Percentiles rank a stretch among this genome's conserved stretches.
Evolutionary conservation across 2,888 invertebrate species (phyloP).

Genomic region (Seira sanloemensis): DNA sequence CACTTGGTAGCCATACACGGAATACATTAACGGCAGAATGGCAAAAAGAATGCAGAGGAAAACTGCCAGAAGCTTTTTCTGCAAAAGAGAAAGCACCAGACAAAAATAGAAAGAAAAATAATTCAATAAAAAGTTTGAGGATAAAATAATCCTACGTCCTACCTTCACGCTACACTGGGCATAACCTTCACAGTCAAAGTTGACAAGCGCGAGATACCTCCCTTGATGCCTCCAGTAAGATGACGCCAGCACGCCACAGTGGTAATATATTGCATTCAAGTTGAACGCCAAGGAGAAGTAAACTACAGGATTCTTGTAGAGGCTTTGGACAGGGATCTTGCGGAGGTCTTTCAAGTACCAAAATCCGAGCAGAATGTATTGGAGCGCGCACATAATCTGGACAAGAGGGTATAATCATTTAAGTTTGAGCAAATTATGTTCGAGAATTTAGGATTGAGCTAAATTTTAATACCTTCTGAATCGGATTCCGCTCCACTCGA

Average conservation of each 20-base stretch:
- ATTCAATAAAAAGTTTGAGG: background rate
- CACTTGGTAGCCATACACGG: conserved; percentile 26
- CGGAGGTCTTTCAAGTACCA: conserved; percentile 42
- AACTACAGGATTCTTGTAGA: conserved; percentile 37
- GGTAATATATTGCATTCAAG: conserved; percentile 38
- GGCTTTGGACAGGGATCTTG: conserved; percentile 33
- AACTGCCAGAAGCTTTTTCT: conserved; percentile 20
- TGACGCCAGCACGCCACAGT: conserved; percentile 26
- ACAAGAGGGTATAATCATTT: too few relatives aligned
- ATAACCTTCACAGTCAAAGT: conserved; percentile 32
- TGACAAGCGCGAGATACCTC: conserved; percentile 32
- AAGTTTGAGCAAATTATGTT: too few relatives aligned
- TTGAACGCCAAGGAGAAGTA: conserved; percentile 43
- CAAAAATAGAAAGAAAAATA: background rate
- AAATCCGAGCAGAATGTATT: conserved; percentile 20
- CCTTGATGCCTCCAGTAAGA: conserved; percentile 38
- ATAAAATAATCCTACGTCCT: too few relatives aligned
- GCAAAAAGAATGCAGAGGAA: conserved; percentile 37
- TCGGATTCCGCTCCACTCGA: background rate
- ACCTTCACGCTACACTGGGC: conserved; percentile 12
- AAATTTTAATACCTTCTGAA: conserved; percentile 2
- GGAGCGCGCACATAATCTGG: conserved; percentile 10
- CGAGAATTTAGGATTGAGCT: too few relatives aligned
- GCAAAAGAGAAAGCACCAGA: background rate
- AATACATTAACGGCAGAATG: conserved; percentile 30